Evolutionary conservation across 2,888 invertebrate genomes (phyloP), one percentile per base, ranked within the genome.

Genomic region (Desoria tigrina): DNA sequence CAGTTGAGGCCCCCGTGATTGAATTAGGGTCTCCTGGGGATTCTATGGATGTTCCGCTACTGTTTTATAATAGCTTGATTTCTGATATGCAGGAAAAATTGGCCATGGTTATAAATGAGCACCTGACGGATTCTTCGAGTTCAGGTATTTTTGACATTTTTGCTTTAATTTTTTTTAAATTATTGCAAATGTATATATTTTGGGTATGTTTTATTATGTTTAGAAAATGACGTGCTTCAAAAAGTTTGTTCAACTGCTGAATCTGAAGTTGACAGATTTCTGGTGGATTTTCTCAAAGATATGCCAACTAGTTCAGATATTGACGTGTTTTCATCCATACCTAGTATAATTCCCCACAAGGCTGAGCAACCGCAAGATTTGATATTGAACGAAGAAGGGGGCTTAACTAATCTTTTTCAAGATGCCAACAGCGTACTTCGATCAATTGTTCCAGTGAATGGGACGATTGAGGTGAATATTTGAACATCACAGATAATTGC

Each of bases 241-340:
- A 57, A 57, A 42, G 42, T 24, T 49, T n/a, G 18, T 14, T 27
- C 45, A 11, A 45, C 16, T 14, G 39, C 18, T 6, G 45, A 61
- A 32, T 18, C 24, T 18, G 45, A 54, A 42, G 27, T 71, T 50
- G 68, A 71, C 28, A 65, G 49, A 26, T 71, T 68, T 61, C 49
- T 71, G 50, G 53, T 57, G 18, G 70, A 71, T 2, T 45, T 71
- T 2, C 58, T 71, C 11, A 55, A 61, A 28, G 70, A 67, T 28
- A 18, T 21, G 9, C 50, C 28, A 14, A 23, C 24, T 9, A 18
- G 45, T 45, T 6, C 16, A 21, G 45, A 45, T 45, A 45, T 45
- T 21, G 45, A 21, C 4, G 16, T 16, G 6, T 21, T 21, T 45
- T 16, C 45, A 18, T 45, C 21, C 4, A 18, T 21, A 6, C 6